Evolutionary conservation across 2,113 vertebrate genomes (phyloP).

Genomic region (Rhipidura dahli): DNA sequence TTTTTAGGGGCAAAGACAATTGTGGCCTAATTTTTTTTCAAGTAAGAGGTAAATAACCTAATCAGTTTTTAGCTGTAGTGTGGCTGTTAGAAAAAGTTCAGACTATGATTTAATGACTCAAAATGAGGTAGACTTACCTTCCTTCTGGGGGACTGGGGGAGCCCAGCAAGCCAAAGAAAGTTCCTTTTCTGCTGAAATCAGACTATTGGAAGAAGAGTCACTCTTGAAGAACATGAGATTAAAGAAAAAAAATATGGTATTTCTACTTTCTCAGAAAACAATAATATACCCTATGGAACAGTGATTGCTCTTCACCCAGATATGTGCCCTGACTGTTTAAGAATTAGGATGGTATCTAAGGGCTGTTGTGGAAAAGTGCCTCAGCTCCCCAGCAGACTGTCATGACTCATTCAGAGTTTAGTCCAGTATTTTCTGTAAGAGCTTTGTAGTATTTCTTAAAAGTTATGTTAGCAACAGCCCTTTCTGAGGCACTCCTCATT

Average conservation of each 20-base stretch:
- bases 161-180: not conserved
- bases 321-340: not conserved
- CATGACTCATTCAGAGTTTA: not conserved
- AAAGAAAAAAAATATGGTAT: not conserved
- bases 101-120: not conserved
- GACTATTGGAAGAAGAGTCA: not conserved
- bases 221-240: not conserved
- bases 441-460: not conserved
- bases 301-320: not conserved
- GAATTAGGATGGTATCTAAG: not conserved
- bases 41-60: not conserved
- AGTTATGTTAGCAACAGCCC: not conserved
- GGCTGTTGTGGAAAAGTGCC: not conserved
- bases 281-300: not conserved
- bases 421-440: not conserved
- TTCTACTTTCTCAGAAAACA: not conserved
- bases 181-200: not conserved
- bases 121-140: not conserved
- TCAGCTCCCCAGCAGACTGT: not conserved
- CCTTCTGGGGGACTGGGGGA: fast-evolving
- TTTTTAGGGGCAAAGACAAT: not conserved
- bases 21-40: not conserved
- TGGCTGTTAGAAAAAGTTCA: not conserved
- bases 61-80: not conserved
- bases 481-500: not conserved